phyloP scores from a whole-genome alignment of 2,888 invertebrate genomes.

The Stramonita haemastoma region DNA sequence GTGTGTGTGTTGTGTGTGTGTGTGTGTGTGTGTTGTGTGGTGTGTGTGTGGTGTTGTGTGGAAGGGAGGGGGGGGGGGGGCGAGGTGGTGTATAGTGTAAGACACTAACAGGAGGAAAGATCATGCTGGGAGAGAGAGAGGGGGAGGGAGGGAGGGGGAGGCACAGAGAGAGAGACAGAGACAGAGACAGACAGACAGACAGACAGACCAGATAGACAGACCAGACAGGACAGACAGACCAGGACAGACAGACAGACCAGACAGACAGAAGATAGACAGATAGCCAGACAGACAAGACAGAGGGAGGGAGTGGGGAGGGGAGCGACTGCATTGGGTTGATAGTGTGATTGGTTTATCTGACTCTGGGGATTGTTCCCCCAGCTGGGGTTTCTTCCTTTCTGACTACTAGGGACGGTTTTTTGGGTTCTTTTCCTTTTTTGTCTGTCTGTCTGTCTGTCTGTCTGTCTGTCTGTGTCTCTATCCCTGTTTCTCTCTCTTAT shows the following conservation, averaged over 20 bases:
- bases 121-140: background rate
- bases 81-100: too few species aligned
- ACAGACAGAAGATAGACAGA: background rate
- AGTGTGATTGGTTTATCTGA: too few species aligned
- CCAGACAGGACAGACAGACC: background rate
- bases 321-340: too few species aligned
- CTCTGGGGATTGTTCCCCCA: too few species aligned
- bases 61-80: background rate
- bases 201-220: background rate
- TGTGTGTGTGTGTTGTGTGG: too few species aligned
- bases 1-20: background rate
- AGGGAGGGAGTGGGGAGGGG: background rate
- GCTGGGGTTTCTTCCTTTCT: too few species aligned
- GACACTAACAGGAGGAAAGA: too few species aligned
- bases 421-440: background rate
- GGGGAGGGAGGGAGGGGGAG: background rate
- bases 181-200: background rate
- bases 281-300: background rate
- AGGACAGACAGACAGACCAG: background rate
- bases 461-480: background rate
- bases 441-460: background rate
- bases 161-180: too few species aligned
- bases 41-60: background rate
- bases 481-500: background rate
- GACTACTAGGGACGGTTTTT: too few species aligned